phyloP scores from a whole-genome alignment of 1,140 invertebrate species.

The Reticulitermes speratus region DNA sequence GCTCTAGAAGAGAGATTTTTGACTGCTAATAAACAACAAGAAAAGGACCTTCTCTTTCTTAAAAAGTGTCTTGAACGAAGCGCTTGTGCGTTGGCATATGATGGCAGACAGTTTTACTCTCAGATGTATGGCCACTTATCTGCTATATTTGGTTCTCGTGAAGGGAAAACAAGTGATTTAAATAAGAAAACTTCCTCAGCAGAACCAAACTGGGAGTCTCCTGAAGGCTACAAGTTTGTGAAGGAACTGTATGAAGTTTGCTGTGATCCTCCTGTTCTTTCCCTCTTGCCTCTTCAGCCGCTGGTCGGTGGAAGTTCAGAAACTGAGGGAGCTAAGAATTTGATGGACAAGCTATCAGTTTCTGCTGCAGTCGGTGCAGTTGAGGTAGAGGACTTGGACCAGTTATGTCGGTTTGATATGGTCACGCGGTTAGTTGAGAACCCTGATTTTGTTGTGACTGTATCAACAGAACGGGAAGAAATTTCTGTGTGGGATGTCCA shows the following conservation, averaged over 20 bases:
- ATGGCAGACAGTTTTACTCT: conserved; percentile 73
- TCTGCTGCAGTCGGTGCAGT: background rate
- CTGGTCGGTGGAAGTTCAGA: conserved; percentile 2
- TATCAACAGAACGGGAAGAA: conserved; percentile 70
- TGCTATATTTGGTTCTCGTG: conserved; percentile 37
- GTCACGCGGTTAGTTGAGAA: conserved; percentile 57
- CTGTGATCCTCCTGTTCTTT: conserved; percentile 23
- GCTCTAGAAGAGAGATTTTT: conserved; percentile 46
- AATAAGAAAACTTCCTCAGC: conserved; percentile 32
- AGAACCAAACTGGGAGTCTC: conserved; percentile 37
- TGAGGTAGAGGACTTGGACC: conserved; percentile 5
- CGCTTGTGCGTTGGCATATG: conserved; percentile 66
- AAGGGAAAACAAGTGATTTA: conserved; percentile 41
- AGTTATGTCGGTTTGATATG: conserved; percentile 48
- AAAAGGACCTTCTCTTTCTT: conserved; percentile 52
- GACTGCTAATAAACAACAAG: conserved; percentile 32
- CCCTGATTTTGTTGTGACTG: conserved; percentile 66
- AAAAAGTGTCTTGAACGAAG: conserved; percentile 64
- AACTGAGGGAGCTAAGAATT: background rate
- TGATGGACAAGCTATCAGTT: background rate
- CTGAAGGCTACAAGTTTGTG: conserved; percentile 30
- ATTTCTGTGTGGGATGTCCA: conserved; percentile 76
- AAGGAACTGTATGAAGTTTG: conserved; percentile 29
- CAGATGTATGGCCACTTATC: conserved; percentile 58
- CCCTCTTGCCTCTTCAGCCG: conserved; percentile 22